These are phyloP conservation scores for Gadopsis bispinosus DNA, from an alignment of 2,797 vertebrate species.

Conservation along the genomic window DNA sequence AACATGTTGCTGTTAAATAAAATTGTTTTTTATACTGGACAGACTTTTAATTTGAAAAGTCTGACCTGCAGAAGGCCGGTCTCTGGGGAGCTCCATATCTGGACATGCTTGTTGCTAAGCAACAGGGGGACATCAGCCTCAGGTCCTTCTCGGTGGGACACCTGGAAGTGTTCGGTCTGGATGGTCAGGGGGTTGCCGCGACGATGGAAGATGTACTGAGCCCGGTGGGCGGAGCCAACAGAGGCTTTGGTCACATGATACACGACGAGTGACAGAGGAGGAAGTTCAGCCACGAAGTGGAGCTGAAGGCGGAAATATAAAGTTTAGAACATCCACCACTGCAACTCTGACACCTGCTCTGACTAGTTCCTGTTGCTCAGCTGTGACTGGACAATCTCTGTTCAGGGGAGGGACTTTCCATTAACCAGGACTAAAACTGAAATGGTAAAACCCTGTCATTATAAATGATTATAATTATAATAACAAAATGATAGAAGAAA, in stretches of 20 bases:
- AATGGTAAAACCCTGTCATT: neutral
- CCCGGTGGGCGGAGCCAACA: constrained; percentile 74
- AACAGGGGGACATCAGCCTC: constrained; percentile 76
- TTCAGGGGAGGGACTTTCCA: neutral
- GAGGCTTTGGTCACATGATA: constrained; percentile 86
- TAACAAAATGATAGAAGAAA: no score
- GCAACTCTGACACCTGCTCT: neutral
- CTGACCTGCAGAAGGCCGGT: constrained; percentile 91
- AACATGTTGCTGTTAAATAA: neutral
- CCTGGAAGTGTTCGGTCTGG: constrained; percentile 81
- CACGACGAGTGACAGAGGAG: constrained; percentile 87
- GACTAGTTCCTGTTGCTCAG: neutral
- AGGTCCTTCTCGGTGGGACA: constrained; percentile 71
- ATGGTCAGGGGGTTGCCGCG: constrained; percentile 56
- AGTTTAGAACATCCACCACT: neutral
- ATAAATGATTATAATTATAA: neutral
- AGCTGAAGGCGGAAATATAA: constrained; percentile 76
- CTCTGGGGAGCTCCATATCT: constrained; percentile 84
- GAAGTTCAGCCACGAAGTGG: constrained; percentile 86
- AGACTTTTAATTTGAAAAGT: constrained; percentile 36
- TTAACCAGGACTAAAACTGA: neutral
- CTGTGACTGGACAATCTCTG: neutral
- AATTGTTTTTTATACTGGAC: neutral
- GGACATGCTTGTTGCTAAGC: constrained; percentile 89
- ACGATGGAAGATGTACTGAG: constrained; percentile 82